Evolutionary conservation across 2,797 vertebrate species (phyloP).

Genomic region (Anableps anableps): DNA sequence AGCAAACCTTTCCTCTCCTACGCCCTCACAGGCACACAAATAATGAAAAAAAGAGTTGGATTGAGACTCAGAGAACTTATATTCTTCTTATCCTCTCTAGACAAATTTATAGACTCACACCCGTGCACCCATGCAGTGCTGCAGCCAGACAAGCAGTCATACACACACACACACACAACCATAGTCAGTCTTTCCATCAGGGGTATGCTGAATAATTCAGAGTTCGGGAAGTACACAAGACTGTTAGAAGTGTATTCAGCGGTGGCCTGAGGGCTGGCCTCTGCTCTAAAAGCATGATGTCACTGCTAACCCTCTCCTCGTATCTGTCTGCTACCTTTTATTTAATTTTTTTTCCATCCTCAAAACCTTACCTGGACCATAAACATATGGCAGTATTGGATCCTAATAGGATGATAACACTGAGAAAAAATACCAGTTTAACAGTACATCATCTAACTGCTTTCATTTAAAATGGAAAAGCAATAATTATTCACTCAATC

Average conservation of each 20-base stretch:
- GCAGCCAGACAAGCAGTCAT: constrained; percentile 30
- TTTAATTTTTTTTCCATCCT: constrained; percentile 28
- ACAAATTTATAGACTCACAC: constrained; percentile 47
- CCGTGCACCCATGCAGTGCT: constrained; percentile 21
- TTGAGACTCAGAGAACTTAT: constrained; percentile 44
- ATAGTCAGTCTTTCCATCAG: constrained; percentile 74
- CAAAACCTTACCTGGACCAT: constrained; percentile 16
- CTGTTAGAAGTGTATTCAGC: constrained; percentile 71
- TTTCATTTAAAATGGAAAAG: too few species aligned
- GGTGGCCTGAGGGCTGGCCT: constrained; percentile 68
- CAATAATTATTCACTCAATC: too few species aligned
- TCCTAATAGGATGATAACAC: not conserved
- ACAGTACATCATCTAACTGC: too few species aligned
- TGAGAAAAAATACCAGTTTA: not conserved
- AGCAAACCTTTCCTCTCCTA: constrained; percentile 41
- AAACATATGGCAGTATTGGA: constrained; percentile 2
- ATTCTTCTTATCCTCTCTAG: constrained; percentile 41
- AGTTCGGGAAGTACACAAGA: constrained; percentile 76
- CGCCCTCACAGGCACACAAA: constrained; percentile 50
- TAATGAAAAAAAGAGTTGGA: constrained; percentile 62
- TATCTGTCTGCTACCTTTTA: constrained; percentile 44
- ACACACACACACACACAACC: constrained; percentile 35
- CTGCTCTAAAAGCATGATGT: constrained; percentile 80
- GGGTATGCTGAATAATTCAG: constrained; percentile 76
- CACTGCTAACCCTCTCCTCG: constrained; percentile 55